A percentile compares a stretch with the other conserved stretches of the same genome.
Conservation (phyloP, 2,113 vertebrate species). For the Cephalophus harveyi region DNA sequence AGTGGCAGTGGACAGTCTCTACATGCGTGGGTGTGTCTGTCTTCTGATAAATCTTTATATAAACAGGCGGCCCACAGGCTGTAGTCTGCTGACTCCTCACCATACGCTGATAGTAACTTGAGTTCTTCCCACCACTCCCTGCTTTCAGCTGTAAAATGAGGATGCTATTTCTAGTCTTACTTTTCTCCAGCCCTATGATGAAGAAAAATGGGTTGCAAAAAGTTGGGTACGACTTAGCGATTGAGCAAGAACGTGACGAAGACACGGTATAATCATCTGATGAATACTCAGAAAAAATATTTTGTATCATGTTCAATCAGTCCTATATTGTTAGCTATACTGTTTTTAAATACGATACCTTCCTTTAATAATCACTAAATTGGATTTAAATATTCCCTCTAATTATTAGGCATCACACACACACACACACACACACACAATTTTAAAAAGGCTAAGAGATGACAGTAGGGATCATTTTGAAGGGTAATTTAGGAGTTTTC, state of each 20-base stretch:
- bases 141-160: not conserved
- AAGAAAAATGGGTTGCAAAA: not conserved
- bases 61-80: not conserved
- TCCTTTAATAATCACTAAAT: not conserved
- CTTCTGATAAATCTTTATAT: not conserved
- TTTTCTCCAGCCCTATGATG: not conserved
- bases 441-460: not conserved
- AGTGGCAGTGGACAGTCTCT: not conserved
- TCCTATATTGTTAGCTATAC: not conserved
- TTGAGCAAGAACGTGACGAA: not conserved
- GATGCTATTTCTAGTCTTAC: not conserved
- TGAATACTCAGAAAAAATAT: not conserved
- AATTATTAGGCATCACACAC: not conserved
- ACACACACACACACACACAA: not conserved
- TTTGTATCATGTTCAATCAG: not conserved
- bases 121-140: not conserved
- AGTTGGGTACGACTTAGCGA: not conserved
- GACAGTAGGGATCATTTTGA: not conserved
- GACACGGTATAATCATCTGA: not conserved
- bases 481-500: not conserved
- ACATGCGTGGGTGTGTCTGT: rapidly evolving
- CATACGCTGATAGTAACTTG: rapidly evolving
- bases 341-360: not conserved
- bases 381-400: not conserved
- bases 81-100: not conserved